Evolutionary conservation across 2,113 vertebrate species (phyloP).

Genomic region (Dipodomys stephensi): DNA sequence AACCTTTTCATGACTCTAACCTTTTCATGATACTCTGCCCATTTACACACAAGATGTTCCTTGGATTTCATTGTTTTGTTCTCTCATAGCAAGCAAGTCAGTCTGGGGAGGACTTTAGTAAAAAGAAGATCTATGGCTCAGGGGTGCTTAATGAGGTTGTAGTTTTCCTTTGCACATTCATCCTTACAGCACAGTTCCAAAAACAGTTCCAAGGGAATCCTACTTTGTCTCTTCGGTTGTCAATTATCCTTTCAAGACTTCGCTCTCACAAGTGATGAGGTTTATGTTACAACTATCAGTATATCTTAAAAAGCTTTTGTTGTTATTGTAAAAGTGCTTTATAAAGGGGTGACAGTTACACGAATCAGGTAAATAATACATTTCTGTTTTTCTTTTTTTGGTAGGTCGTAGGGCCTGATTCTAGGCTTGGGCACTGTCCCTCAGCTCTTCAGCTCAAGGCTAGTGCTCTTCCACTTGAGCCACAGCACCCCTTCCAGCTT

Average conservation of each 20-base stretch:
- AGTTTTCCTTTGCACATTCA: background rate
- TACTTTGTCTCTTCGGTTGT: background rate
- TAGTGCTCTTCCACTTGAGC: too few relatives aligned
- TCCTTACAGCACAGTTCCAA: background rate
- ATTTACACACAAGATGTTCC: background rate
- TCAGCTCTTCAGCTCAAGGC: too few relatives aligned
- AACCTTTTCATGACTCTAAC: background rate
- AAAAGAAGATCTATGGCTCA: background rate
- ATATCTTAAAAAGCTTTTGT: background rate
- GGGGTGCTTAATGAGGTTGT: background rate
- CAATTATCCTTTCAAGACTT: background rate
- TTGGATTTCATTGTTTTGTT: background rate
- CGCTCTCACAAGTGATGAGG: background rate
- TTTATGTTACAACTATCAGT: background rate
- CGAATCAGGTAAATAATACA: too few relatives aligned
- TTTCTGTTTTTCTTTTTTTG: background rate
- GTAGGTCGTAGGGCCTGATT: background rate
- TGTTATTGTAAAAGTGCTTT: too few relatives aligned
- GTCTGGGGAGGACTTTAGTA: background rate
- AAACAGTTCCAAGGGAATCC: background rate
- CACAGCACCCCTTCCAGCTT: too few relatives aligned
- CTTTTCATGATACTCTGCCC: background rate
- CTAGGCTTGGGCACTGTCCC: too few relatives aligned
- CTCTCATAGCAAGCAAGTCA: background rate
- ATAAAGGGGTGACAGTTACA: too few relatives aligned